Evolutionary conservation across 64 coral and sea anemone species (phyloP).

Genomic region (Montipora cactus): DNA sequence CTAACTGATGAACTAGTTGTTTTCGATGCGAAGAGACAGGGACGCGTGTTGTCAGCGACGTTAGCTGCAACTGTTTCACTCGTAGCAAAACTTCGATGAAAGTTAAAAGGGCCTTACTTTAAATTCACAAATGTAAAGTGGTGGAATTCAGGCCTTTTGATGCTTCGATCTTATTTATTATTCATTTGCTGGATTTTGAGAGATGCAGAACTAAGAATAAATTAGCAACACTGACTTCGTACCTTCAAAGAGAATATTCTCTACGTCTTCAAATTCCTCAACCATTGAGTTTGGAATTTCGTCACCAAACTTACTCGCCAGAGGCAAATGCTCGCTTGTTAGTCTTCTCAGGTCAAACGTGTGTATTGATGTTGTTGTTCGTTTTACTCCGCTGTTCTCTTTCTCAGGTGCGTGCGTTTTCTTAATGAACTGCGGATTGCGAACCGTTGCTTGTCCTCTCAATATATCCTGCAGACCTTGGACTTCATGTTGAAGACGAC

Average conservation of each 20-base stretch:
- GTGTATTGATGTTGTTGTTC: neutral
- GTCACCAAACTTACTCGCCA: neutral
- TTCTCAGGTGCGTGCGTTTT: neutral
- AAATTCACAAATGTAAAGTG: too few relatives aligned
- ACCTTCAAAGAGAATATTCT: conserved; percentile 4
- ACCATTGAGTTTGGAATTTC: neutral
- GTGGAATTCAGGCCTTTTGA: too few relatives aligned
- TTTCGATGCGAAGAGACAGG: too few relatives aligned
- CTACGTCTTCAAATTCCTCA: conserved; percentile 1
- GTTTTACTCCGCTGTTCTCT: neutral
- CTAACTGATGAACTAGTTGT: too few relatives aligned
- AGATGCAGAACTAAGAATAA: neutral
- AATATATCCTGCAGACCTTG: conserved; percentile 4
- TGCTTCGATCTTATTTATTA: neutral
- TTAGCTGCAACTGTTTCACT: too few relatives aligned
- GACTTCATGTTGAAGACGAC: conserved; percentile 18
- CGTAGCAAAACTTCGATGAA: neutral
- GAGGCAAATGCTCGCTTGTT: neutral
- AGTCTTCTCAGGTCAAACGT: neutral
- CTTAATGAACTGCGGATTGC: neutral
- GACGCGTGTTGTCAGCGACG: too few relatives aligned
- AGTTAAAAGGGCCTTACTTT: neutral
- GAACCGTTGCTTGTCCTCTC: conserved; percentile 9
- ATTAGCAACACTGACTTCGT: neutral
- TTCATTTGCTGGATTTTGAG: neutral